Evolutionary conservation across 2,113 vertebrate species (phyloP).

Genomic region (Apteryx mantelli): DNA sequence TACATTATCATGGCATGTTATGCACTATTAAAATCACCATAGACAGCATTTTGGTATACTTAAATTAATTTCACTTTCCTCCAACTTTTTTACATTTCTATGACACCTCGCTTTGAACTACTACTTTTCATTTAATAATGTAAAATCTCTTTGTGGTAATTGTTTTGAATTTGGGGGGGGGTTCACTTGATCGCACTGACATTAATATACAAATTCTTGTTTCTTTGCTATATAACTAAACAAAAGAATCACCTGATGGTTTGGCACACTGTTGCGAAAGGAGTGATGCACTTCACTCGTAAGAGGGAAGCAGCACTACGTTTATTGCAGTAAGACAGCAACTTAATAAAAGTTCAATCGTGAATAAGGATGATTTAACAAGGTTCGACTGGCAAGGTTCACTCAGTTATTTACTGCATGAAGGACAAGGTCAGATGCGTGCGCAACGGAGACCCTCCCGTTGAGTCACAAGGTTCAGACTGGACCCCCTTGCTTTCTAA

Average conservation of each 20-base stretch:
- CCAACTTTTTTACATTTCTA: not conserved
- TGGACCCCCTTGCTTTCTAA: too few species aligned
- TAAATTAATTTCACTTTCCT: not conserved
- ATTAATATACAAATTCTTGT: not conserved
- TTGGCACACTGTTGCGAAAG: not conserved
- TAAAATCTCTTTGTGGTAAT: not conserved
- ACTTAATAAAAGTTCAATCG: too few species aligned
- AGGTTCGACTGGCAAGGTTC: too few species aligned
- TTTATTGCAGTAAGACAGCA: too few species aligned
- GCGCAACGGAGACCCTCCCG: too few species aligned
- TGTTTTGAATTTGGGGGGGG: not conserved
- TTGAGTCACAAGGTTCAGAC: too few species aligned
- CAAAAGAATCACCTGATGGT: not conserved
- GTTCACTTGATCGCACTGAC: not conserved
- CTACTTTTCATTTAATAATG: not conserved
- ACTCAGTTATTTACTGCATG: too few species aligned
- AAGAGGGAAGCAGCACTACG: too few species aligned
- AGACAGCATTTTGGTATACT: not conserved
- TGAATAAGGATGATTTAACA: too few species aligned
- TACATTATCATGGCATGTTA: not conserved
- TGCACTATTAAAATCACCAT: not conserved
- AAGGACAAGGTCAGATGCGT: too few species aligned
- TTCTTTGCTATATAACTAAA: slow-evolving; percentile 11
- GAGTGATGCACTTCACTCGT: too few species aligned
- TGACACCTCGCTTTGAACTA: not conserved